Base-by-base conservation (phyloP, 2,888 invertebrate species). In the Steinernema scapterisci region DNA sequence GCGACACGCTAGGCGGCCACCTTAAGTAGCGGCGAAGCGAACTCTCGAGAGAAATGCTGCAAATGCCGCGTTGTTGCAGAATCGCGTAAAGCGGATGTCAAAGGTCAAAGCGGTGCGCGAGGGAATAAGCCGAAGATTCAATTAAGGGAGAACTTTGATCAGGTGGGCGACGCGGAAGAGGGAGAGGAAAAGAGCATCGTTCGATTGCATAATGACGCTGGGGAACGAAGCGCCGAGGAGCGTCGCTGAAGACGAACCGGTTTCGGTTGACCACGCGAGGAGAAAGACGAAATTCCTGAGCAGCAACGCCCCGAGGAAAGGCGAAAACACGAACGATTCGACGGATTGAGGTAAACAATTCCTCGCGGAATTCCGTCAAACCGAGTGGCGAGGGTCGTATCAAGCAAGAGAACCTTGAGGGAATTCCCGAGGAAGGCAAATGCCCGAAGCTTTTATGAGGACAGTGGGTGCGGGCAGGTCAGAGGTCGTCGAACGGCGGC, bases 181-280 rank as follows among this genome's bases (percentile, higher is more conserved):
- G 63, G 63, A 63, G 63, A 63, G 63, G 63, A 63, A 63, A 63
- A 63, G 63, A 63, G 63, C 63, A 63, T 63, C 63, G 19, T 27
- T 63, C 31, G 63, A 38, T 63, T 63, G 63, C 63, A 63, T 63
- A 63, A 63, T 63, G 63, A 31, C 63, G 63, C 5, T 19, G 19
- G 19, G 48, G 54, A 54, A 63, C 63, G 63, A 63, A 11, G 27
- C 27, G 9, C 2, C 63, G 63, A 54, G 63, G 63, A 54, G 63
- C 63, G n/a, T 25, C 16, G 63, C 16, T 27, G 63, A 27, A 31
- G 63, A 6, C 38, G 38, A 63, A 63, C 63, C 63, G 63, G 63
- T 63, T 63, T 63, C 63, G 63, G 63, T 63, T 63, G 31, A 63
- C 63, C 63, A 63, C 63, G 63, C 63, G 27, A 9, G 38, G 27